A percentile compares a stretch with the other conserved stretches of the same genome.
These are phyloP conservation scores for Erebia epiphron DNA, from an alignment of 2,888 invertebrate species.

Conservation along the genomic window DNA sequence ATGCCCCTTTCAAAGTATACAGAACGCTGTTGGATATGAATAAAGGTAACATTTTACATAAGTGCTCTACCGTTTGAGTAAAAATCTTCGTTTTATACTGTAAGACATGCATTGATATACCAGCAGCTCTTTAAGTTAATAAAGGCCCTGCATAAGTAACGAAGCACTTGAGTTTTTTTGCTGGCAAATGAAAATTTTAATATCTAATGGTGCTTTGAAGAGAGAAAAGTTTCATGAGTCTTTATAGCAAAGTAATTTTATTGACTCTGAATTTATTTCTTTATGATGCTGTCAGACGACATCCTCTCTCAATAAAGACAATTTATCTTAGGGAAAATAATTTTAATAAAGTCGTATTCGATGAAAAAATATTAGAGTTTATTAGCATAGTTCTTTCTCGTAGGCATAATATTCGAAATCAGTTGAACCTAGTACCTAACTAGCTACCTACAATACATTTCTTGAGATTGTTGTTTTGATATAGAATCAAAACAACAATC, in stretches of 20 bases:
- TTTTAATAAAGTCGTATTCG: not conserved
- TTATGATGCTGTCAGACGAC: constrained; percentile 3
- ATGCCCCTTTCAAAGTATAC: no score
- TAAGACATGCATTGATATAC: constrained; percentile 1
- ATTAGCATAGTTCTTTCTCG: no score
- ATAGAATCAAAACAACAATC: no score
- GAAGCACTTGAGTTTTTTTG: constrained; percentile 15
- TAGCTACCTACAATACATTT: no score
- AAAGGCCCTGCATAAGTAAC: constrained; percentile 13
- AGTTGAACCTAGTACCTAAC: no score
- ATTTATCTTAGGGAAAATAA: constrained; percentile 1
- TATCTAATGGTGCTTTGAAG: constrained; percentile 16
- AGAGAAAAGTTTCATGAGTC: constrained; percentile 9
- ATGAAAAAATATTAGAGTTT: no score
- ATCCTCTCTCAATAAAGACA: constrained; percentile 5
- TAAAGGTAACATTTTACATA: no score
- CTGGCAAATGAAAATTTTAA: constrained; percentile 11
- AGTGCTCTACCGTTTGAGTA: no score
- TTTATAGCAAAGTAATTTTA: constrained; percentile 13
- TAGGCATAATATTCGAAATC: no score
- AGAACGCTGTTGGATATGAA: no score
- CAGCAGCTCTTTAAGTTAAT: not conserved
- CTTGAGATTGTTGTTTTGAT: no score
- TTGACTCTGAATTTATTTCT: constrained; percentile 15
- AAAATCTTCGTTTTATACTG: not conserved